Conservation (phyloP, 2,888 invertebrate species). For the Pomacea canaliculata region DNA sequence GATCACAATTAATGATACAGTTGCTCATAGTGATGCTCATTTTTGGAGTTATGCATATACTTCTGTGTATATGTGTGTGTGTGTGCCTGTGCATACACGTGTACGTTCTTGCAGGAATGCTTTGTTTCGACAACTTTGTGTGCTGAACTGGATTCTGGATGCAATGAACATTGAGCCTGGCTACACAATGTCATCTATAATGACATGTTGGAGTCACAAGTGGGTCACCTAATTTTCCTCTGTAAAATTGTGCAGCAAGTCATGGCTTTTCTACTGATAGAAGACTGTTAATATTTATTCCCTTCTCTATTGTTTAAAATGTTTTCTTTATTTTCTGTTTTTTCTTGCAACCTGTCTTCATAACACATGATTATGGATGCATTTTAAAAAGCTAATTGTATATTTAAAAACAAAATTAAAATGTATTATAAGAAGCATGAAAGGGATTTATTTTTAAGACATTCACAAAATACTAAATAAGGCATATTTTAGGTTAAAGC, state of each 20-base stretch:
- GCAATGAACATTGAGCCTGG: slow-evolving; percentile 64
- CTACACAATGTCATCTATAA: slow-evolving; percentile 60
- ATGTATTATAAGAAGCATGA: too few species aligned
- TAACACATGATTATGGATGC: too few species aligned
- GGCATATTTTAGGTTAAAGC: too few species aligned
- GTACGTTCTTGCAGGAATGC: slow-evolving; percentile 47
- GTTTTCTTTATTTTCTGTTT: too few species aligned
- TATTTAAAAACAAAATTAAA: too few species aligned
- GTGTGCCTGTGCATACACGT: not conserved
- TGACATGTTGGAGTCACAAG: slow-evolving; percentile 65
- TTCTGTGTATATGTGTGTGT: not conserved
- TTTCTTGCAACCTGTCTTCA: too few species aligned
- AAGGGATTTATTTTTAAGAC: too few species aligned
- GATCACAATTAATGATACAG: not conserved
- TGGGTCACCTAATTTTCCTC: slow-evolving; percentile 37
- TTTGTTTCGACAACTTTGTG: slow-evolving; percentile 67
- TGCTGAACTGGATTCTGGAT: slow-evolving; percentile 68
- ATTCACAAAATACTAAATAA: too few species aligned
- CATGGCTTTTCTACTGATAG: too few species aligned
- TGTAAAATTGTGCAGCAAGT: not conserved
- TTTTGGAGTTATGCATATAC: not conserved
- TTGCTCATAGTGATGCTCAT: not conserved
- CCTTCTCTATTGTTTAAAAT: too few species aligned
- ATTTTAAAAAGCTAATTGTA: too few species aligned
- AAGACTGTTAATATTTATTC: too few species aligned